Conservation (phyloP, 2,113 vertebrate genomes). For the Globicephala melas region DNA sequence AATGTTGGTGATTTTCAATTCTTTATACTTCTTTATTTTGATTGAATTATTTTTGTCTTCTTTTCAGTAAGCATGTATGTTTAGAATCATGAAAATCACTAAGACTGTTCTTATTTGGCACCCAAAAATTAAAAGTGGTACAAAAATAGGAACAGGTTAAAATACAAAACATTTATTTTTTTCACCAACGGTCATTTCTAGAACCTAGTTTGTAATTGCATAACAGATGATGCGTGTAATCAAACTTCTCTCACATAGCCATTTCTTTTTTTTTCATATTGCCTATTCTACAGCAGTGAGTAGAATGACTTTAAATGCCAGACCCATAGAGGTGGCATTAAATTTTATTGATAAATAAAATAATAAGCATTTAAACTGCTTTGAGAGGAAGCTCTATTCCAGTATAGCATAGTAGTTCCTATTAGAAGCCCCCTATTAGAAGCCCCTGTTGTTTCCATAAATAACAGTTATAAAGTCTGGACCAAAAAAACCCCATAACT, state of each 20-base stretch:
- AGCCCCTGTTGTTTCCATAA: background rate
- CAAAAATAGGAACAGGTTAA: background rate
- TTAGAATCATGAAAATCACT: background rate
- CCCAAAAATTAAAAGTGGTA: background rate
- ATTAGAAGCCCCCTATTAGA: background rate
- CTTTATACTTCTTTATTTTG: background rate
- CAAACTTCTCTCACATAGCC: background rate
- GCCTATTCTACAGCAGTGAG: background rate
- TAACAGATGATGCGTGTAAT: background rate
- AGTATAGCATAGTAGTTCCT: background rate
- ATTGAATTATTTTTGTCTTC: background rate
- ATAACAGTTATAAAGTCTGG: background rate
- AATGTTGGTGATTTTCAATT: background rate
- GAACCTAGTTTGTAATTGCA: background rate
- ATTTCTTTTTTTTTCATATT: background rate
- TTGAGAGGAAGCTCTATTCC: background rate
- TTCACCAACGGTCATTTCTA: background rate
- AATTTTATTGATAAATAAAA: constrained; percentile 25
- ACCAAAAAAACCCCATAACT: background rate
- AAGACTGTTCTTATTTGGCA: background rate
- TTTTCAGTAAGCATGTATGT: background rate
- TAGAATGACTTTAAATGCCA: background rate
- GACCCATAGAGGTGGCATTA: background rate
- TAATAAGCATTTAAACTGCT: background rate
- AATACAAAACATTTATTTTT: background rate